phyloP scores from a whole-genome alignment of 2,888 invertebrate genomes.

The Cataglyphis rosenhaueri region DNA sequence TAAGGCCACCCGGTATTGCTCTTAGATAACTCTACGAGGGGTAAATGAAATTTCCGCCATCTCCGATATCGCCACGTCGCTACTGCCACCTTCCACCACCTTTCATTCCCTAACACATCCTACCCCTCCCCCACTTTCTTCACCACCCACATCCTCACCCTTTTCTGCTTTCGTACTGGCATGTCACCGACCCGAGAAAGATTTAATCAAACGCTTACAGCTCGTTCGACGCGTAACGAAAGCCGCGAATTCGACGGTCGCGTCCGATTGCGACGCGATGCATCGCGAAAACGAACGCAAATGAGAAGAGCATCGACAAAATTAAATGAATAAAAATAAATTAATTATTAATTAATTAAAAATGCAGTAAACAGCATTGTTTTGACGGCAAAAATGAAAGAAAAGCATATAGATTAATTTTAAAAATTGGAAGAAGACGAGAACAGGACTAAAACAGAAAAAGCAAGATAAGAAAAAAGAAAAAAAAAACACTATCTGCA shows the following conservation, averaged over 20 bases:
- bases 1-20: slow-evolving; percentile 86
- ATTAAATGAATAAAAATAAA: neutral
- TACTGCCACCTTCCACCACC: slow-evolving; percentile 60
- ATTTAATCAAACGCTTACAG: slow-evolving; percentile 84
- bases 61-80: slow-evolving; percentile 83
- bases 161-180: slow-evolving; percentile 57
- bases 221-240: slow-evolving; percentile 79
- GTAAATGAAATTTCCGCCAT: slow-evolving; percentile 86
- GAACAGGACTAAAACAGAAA: slow-evolving; percentile 27
- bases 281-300: neutral
- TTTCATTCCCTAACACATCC: slow-evolving; percentile 56
- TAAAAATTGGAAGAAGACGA: slow-evolving; percentile 27
- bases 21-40: slow-evolving; percentile 86
- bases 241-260: slow-evolving; percentile 77
- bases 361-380: slow-evolving; percentile 57
- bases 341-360: slow-evolving; percentile 16
- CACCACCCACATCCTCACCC: slow-evolving; percentile 54
- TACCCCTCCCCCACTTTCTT: slow-evolving; percentile 41
- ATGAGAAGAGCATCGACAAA: neutral
- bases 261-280: slow-evolving; percentile 32
- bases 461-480: slow-evolving; percentile 53
- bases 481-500: slow-evolving; percentile 65
- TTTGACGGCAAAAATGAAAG: slow-evolving; percentile 33
- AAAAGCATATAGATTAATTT: neutral
- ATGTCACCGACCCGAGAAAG: slow-evolving; percentile 68